Conservation (phyloP, 1,140 invertebrate genomes). For the Temnothorax nylanderi region DNA sequence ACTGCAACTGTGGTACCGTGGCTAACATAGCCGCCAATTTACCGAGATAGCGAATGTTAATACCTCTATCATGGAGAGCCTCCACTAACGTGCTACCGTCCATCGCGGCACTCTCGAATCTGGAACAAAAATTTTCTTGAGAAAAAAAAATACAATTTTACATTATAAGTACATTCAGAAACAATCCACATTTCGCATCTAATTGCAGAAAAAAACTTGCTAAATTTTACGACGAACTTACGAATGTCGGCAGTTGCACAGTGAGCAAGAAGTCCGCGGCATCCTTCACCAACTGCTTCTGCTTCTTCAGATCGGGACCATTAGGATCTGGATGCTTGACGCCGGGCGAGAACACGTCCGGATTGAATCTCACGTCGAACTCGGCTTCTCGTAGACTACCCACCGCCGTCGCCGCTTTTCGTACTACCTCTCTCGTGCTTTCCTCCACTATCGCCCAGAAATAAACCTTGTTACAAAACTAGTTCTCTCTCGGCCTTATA, state of each 20-base stretch:
- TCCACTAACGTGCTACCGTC: slow-evolving; percentile 98
- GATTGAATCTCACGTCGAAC: slow-evolving; percentile 99
- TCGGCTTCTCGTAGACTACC: slow-evolving; percentile 97
- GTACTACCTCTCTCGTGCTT: slow-evolving; percentile 95
- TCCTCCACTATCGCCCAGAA: slow-evolving; percentile 89
- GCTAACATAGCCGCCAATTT: slow-evolving; percentile 92
- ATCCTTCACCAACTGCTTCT: slow-evolving; percentile 96
- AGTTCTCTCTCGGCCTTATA: not conserved
- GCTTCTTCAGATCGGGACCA: slow-evolving; percentile 90
- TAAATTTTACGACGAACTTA: slow-evolving; percentile 86
- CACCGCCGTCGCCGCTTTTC: slow-evolving; percentile 94
- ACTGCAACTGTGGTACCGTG: slow-evolving; percentile 93
- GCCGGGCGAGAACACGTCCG: slow-evolving; percentile 98
- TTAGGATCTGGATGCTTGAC: slow-evolving; percentile 93
- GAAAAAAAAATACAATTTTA: not conserved
- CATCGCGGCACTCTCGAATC: slow-evolving; percentile 97
- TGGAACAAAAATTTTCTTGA: slow-evolving; percentile 77
- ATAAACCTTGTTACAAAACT: not conserved
- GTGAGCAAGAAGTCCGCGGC: slow-evolving; percentile 97
- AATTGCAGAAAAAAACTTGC: not conserved
- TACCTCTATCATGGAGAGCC: slow-evolving; percentile 96
- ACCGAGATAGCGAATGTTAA: slow-evolving; percentile 98
- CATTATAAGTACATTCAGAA: not conserved
- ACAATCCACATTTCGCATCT: not conserved
- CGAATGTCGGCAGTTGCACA: slow-evolving; percentile 97